Evolutionary conservation across 2,888 invertebrate species (phyloP), one percentile per base, ranked within the genome.

Genomic region (Lithophane leautieri): DNA sequence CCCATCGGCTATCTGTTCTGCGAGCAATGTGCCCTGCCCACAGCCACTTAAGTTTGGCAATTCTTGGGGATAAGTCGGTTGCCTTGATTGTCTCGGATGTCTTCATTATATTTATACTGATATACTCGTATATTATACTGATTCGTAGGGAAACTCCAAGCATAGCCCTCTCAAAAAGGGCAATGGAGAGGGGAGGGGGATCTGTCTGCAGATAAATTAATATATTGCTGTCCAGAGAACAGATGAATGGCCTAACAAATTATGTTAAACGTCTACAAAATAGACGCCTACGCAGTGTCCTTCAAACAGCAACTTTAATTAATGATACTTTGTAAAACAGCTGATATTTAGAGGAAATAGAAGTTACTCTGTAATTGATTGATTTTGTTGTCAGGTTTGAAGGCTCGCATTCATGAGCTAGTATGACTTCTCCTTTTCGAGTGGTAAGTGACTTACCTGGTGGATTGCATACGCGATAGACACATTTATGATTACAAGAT

Each of bases 251-350:
- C 54, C 11, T 60, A 60, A 70, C 67, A 76, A 71, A 76, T 73
- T 79, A 73, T 73, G 34, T 73, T 70, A 71, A 78, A 74, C 67
- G 50, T 70, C 42, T n/a, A 78, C 73, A 66, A 76, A 76, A 82
- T 82, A 44, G 50, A 56, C 52, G 14, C 73, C 81, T 58, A 70
- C 76, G 25, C 82, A 58, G 61, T 82, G 78, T 78, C 71, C 73
- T 82, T 71, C 74, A 62, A 69, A 63, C 58, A 60, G 66, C 71
- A 75, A 75, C 44, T 72, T 73, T 79, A 82, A 72, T 82, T 82
- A 78, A 72, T 79, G 1, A 70, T 72, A 61, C 16, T 82, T 73
- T 44, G n/a, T 40, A 25, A 58, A 72, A 79, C 54, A 62, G 25
- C 60, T 72, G 58, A 4, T 61, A 70, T 52, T 62, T 71, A 25